phyloP scores from a whole-genome alignment of 2,797 vertebrate genomes.

The Sebastes iracundus region DNA sequence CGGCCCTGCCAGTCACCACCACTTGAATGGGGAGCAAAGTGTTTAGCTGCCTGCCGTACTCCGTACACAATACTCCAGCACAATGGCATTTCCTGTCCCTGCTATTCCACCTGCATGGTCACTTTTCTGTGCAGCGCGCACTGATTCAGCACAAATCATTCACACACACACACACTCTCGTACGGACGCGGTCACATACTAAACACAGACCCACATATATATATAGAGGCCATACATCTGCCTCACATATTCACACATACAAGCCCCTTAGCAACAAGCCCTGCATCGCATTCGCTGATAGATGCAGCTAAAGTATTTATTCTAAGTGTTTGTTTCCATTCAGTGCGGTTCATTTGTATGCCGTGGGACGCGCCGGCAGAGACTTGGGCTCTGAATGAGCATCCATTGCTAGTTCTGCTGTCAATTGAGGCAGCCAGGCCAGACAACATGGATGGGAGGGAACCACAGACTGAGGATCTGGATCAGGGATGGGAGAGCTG shows the following conservation, averaged over 20 bases:
- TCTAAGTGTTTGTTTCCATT: constrained; percentile 80
- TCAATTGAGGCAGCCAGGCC: constrained; percentile 72
- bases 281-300: constrained; percentile 45
- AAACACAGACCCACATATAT: constrained; percentile 6
- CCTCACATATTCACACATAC: constrained; percentile 4
- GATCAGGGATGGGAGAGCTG: constrained; percentile 46
- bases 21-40: constrained; percentile 60
- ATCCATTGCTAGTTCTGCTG: constrained; percentile 71
- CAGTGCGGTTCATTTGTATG: constrained; percentile 83
- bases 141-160: constrained; percentile 74
- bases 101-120: constrained; percentile 75
- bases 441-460: constrained; percentile 70
- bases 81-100: constrained; percentile 71
- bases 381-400: constrained; percentile 77
- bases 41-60: constrained; percentile 50
- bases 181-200: constrained; percentile 6
- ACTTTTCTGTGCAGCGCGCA: constrained; percentile 57
- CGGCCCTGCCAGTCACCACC: constrained; percentile 52
- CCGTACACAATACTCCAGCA: constrained; percentile 56
- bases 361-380: constrained; percentile 65
- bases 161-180: constrained; percentile 27
- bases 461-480: constrained; percentile 62
- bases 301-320: constrained; percentile 75
- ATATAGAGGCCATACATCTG: constrained; percentile 26
- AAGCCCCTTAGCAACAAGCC: constrained; percentile 23